Percentiles rank a stretch among this genome's conserved stretches.
Conservation (phyloP, 2,113 vertebrate genomes). For the Oreotrochilus melanogaster region DNA sequence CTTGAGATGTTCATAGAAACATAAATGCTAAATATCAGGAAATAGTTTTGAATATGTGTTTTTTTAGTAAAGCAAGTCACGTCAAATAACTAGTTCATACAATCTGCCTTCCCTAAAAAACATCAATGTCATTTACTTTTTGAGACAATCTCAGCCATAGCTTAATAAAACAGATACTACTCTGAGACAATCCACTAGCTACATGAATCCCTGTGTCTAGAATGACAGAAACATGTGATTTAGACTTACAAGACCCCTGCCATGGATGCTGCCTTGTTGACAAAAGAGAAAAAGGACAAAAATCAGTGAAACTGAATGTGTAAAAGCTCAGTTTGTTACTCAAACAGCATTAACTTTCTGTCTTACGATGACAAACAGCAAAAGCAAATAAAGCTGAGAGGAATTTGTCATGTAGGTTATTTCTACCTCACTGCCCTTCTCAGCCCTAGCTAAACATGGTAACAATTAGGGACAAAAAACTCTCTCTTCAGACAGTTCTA, state of each 20-base stretch:
- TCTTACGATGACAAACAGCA: background rate
- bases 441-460: background rate
- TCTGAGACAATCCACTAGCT: background rate
- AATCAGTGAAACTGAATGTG: background rate
- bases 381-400: constrained; percentile 8
- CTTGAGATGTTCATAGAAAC: background rate
- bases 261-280: background rate
- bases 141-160: background rate
- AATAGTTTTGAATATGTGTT: background rate
- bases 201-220: background rate
- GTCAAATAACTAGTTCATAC: background rate
- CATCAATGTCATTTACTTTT: background rate
- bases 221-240: background rate
- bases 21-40: background rate
- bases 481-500: background rate
- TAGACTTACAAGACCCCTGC: background rate
- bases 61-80: background rate
- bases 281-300: constrained; percentile 44
- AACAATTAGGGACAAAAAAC: background rate
- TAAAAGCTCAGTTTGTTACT: background rate
- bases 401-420: background rate
- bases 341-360: background rate
- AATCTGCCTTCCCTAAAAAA: background rate
- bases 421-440: background rate
- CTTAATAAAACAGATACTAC: background rate